Base-by-base conservation (phyloP, 2,113 vertebrate species). In the Sakesphorus luctuosus region DNA sequence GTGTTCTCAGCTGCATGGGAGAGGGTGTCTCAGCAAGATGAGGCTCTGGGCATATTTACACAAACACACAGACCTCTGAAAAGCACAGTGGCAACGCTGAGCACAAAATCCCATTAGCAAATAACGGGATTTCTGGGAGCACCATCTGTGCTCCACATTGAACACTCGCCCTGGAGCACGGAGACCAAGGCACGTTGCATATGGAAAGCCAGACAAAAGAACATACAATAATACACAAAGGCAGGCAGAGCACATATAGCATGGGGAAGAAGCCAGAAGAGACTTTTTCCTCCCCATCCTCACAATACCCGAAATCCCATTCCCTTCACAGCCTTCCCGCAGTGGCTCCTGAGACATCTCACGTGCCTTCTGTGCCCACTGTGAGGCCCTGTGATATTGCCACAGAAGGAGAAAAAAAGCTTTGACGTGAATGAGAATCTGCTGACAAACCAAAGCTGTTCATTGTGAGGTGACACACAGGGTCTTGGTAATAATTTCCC, bases 101-200 rank as follows among this genome's bases (percentile, higher is more conserved):
- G 94, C 83, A n/a, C 84, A 74, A 96, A 96, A 96, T 97, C 94
- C 93, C 94, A 73, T 96, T 96, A 96, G 91, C 91, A 97, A 97
- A 96, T 87, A 96, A 95, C 6, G 7, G 86, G 89, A 96, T 96
- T 94, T 91, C 89, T 95, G 90, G 83, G 81, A 95, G 73, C 74
- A 80, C 96, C 96, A 96, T 95, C 96, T 97, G 96, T 92, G 91
- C 89, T 59, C 62, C 96, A 96, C 95, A 94, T 94, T 96, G 95
- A 93, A 24, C 80, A 15, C 71, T 80, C 6, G 1, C 69, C 83
- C 90, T 9, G 16, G 38, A 95, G 88, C 59, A 28, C 20, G 7
- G 79, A 69, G 44, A 38, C 68, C 7, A 18, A 80, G 82, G 72
- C 84, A 91, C 9, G 7, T 55, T 66, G 84, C 89, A 43, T 24